Evolutionary conservation across 2,797 vertebrate genomes (phyloP).

Genomic region (Tapirus indicus): DNA sequence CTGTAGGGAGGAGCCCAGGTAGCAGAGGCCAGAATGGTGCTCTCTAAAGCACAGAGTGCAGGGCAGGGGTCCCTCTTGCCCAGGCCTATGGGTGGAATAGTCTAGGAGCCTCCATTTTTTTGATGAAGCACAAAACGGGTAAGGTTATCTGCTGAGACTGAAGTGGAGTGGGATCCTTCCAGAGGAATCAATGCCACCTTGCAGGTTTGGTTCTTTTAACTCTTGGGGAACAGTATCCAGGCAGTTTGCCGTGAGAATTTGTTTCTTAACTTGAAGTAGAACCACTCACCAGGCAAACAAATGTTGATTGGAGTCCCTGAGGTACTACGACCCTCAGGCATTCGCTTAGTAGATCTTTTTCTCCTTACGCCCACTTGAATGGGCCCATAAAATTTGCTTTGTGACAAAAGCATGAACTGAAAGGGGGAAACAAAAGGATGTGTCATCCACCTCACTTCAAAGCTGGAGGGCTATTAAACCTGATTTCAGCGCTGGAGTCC

Average conservation of each 20-base stretch:
- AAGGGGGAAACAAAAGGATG: too few relatives aligned
- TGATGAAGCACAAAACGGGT: neutral
- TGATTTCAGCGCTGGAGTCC: neutral
- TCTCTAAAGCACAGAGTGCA: neutral
- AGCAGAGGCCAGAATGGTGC: neutral
- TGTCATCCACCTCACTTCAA: neutral
- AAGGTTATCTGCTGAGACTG: neutral
- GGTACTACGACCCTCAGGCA: neutral
- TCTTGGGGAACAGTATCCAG: neutral
- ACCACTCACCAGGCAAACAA: neutral
- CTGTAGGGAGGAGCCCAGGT: neutral
- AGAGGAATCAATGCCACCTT: neutral
- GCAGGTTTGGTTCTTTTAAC: neutral
- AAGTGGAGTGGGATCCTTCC: neutral
- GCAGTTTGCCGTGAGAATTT: neutral
- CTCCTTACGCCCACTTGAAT: neutral
- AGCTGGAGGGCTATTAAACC: neutral
- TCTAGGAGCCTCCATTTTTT: neutral
- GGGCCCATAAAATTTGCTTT: neutral
- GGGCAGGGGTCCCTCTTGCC: neutral
- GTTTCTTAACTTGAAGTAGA: neutral
- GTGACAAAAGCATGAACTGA: neutral
- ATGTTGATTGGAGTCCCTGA: neutral
- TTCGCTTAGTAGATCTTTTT: neutral
- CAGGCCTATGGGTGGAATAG: accelerated